phyloP scores from a whole-genome alignment of 2,888 invertebrate genomes.

The Polymixis lichenea region DNA sequence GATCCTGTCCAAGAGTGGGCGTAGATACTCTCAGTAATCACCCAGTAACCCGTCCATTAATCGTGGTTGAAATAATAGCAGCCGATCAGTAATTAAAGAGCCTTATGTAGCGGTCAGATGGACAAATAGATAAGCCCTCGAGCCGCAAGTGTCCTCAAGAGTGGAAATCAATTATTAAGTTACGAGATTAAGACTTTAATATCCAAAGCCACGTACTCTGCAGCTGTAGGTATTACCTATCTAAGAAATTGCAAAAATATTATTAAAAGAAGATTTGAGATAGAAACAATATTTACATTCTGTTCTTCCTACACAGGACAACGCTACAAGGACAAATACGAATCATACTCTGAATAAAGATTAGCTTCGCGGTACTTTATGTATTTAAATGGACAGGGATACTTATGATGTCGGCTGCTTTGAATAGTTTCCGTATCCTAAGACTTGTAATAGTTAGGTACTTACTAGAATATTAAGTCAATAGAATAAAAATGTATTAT shows the following conservation, averaged over 20 bases:
- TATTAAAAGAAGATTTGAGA: conserved; percentile 8
- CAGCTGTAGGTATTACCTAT: not conserved
- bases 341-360: conserved; percentile 43
- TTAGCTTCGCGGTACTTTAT: conserved; percentile 24
- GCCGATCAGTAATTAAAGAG: not conserved
- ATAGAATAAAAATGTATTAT: not conserved
- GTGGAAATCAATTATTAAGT: not conserved
- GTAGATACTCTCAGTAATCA: not conserved
- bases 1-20: not conserved
- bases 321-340: conserved; percentile 21
- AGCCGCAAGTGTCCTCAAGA: too few relatives aligned
- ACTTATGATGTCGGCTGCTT: conserved; percentile 12
- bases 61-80: conserved; percentile 3
- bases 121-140: not conserved
- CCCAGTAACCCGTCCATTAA: not conserved
- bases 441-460: not conserved
- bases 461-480: not conserved
- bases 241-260: not conserved
- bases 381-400: conserved; percentile 33
- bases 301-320: conserved; percentile 1
- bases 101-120: not conserved
- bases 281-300: conserved; percentile 31
- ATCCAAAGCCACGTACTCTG: too few relatives aligned
- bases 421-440: conserved; percentile 1
- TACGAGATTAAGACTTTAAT: too few relatives aligned